Evolutionary conservation across 2,113 vertebrate genomes (phyloP).

Genomic region (Cranoglanis bouderius): DNA sequence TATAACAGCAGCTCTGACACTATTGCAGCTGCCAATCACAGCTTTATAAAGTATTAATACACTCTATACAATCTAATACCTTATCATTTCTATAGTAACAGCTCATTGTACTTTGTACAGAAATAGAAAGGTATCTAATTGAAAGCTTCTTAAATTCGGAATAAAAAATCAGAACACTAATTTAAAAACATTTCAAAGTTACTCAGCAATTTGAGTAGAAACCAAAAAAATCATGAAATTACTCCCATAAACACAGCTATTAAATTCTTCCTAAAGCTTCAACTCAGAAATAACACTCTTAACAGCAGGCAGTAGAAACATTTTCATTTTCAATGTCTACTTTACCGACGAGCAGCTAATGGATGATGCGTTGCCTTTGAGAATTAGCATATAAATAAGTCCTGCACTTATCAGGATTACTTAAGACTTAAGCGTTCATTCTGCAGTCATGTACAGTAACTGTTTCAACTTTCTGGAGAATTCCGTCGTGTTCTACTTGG

Average conservation of each 20-base stretch:
- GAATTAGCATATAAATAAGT: conserved; percentile 52
- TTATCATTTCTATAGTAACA: not conserved
- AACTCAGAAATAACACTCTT: not conserved
- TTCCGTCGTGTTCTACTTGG: not conserved
- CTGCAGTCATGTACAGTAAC: not conserved
- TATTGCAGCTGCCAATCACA: not conserved
- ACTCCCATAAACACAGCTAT: not conserved
- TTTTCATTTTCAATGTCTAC: not conserved
- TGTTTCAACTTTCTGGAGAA: not conserved
- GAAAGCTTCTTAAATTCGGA: not conserved
- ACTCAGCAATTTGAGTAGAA: not conserved
- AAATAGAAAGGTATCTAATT: not conserved
- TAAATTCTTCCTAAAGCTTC: conserved; percentile 9
- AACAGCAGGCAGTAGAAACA: not conserved
- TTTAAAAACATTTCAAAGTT: not conserved
- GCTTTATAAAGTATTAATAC: not conserved
- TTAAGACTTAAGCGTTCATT: conserved; percentile 17
- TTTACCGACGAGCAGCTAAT: conserved; percentile 19
- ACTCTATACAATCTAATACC: not conserved
- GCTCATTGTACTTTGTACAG: not conserved
- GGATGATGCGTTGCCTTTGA: conserved; percentile 17
- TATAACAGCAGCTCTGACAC: not conserved
- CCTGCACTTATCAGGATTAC: conserved; percentile 34
- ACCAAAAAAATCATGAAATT: not conserved
- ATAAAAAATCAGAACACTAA: not conserved